These are phyloP conservation scores for Xyrichtys novacula DNA, from an alignment of 2,797 vertebrate species.

Conservation along the genomic window DNA sequence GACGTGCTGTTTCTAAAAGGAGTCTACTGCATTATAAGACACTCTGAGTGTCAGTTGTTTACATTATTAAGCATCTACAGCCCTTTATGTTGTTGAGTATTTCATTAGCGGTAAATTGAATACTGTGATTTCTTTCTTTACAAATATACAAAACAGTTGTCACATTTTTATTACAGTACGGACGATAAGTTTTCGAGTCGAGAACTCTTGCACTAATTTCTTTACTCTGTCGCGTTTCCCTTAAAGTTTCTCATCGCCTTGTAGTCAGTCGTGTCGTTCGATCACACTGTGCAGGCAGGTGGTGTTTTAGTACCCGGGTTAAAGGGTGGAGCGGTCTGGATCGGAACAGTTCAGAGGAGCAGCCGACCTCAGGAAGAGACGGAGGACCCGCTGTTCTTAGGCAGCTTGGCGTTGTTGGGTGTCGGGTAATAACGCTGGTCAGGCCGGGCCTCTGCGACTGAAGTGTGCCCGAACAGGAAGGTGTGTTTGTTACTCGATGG, in stretches of 20 bases:
- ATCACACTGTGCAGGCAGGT: conserved; percentile 4
- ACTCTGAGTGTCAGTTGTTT: background rate
- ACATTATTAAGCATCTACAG: conserved; percentile 14
- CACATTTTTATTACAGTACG: conserved; percentile 58
- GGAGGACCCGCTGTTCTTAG: conserved; percentile 76
- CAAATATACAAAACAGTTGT: conserved; percentile 53
- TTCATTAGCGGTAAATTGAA: conserved; percentile 13
- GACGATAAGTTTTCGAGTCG: conserved; percentile 29
- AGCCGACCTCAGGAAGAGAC: conserved; percentile 67
- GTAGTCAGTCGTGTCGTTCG: background rate
- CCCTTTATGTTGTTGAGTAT: conserved; percentile 9
- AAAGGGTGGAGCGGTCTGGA: background rate
- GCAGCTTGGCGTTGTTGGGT: conserved; percentile 75
- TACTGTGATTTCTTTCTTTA: conserved; percentile 16
- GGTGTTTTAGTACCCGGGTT: conserved; percentile 10
- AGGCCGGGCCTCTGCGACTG: conserved; percentile 56
- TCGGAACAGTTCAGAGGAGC: background rate
- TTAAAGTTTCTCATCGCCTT: background rate
- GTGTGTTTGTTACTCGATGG: conserved; percentile 79
- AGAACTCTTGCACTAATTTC: conserved; percentile 24
- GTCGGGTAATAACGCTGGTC: conserved; percentile 68
- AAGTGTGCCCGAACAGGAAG: conserved; percentile 83
- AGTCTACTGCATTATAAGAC: conserved; percentile 7
- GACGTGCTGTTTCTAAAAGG: conserved; percentile 3
- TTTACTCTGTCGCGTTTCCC: conserved; percentile 20